phyloP scores from a whole-genome alignment of 2,888 invertebrate species.

The Rotaria magnacalcarata region DNA sequence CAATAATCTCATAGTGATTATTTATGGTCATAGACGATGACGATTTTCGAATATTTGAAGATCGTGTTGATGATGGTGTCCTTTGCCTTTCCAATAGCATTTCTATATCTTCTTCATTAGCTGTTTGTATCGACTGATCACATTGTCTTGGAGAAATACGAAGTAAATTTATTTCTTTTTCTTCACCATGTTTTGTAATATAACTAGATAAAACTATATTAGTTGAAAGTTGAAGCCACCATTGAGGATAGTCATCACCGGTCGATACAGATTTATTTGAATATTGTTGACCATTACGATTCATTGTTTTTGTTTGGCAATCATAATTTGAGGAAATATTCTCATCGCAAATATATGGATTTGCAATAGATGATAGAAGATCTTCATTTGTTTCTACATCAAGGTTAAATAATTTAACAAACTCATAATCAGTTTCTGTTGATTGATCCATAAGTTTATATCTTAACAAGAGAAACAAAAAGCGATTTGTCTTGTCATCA shows the following conservation, averaged over 20 bases:
- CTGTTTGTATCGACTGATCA: background rate
- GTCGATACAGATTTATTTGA: background rate
- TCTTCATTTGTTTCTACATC: background rate
- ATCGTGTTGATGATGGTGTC: background rate
- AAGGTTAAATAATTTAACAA: background rate
- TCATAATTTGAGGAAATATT: background rate
- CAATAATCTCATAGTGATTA: background rate
- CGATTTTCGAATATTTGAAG: background rate
- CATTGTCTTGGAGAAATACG: background rate
- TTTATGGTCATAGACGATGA: background rate
- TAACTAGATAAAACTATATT: background rate
- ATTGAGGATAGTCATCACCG: background rate
- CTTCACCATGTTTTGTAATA: background rate
- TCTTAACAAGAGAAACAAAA: background rate
- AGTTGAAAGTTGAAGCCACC: background rate
- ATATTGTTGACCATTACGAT: background rate
- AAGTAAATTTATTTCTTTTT: background rate
- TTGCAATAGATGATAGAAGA: background rate
- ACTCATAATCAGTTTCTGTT: background rate
- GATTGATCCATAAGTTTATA: background rate
- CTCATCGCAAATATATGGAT: background rate
- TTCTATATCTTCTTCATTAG: too few species aligned
- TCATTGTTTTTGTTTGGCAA: background rate
- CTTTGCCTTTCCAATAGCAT: too few species aligned
- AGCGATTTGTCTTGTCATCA: background rate